Conservation (phyloP, 2,113 vertebrate species). For the Hypomesus transpacificus region DNA sequence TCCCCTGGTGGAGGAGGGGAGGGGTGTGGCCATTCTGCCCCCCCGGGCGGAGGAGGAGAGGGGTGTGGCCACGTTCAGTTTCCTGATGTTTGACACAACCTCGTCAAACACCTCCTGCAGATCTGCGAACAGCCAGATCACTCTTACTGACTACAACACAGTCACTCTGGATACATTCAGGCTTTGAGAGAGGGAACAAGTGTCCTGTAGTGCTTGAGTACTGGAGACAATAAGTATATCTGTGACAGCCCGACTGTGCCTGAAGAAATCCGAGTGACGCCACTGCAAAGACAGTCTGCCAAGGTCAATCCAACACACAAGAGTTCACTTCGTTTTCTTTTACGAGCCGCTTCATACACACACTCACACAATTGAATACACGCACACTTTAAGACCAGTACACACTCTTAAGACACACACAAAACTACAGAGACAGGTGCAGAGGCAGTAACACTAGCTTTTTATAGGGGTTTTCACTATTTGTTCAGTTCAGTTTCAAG, state of each 20-base stretch:
- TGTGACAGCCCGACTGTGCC: neutral
- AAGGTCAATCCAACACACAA: neutral
- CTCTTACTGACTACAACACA: neutral
- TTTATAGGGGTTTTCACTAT: slow-evolving; percentile 15
- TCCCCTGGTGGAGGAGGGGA: slow-evolving; percentile 20
- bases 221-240: neutral
- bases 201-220: neutral
- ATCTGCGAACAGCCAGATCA: neutral
- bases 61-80: neutral
- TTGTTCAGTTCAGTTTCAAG: slow-evolving; percentile 10
- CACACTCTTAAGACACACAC: slow-evolving; percentile 1
- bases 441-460: slow-evolving; percentile 11
- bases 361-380: neutral
- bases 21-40: neutral
- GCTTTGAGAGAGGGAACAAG: neutral
- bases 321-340: neutral
- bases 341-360: neutral
- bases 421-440: slow-evolving; percentile 20
- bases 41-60: slow-evolving; percentile 23
- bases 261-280: neutral
- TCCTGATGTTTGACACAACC: slow-evolving; percentile 24
- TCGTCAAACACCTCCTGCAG: slow-evolving; percentile 21
- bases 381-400: neutral
- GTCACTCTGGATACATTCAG: neutral
- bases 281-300: neutral